These are phyloP conservation scores for Drosophila flavopinicola DNA, from an alignment of 2,888 invertebrate species.

Conservation along the genomic window DNA sequence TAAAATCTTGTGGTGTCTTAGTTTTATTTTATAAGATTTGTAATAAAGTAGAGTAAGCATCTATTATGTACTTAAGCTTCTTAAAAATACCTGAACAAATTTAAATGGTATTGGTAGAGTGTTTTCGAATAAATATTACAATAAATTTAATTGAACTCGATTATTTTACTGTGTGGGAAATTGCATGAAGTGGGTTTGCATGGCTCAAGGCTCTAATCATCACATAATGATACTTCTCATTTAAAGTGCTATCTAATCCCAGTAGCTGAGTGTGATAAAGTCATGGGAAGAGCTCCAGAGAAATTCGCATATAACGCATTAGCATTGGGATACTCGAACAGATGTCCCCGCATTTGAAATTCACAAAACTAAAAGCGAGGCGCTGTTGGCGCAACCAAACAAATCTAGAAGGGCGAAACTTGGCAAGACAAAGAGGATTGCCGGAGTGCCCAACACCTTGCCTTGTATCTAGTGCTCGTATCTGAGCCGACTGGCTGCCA, in stretches of 20 bases:
- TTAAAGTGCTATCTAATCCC: conserved; percentile 35
- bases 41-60: too few relatives aligned
- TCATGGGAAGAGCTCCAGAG: conserved; percentile 9
- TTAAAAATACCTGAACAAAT: too few relatives aligned
- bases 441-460: conserved; percentile 62
- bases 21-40: too few relatives aligned
- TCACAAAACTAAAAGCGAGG: conserved; percentile 83
- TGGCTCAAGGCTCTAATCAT: conserved; percentile 10
- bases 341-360: conserved; percentile 83
- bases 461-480: conserved; percentile 21
- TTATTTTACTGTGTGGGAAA: neutral
- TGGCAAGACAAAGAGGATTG: conserved; percentile 58
- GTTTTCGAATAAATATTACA: too few relatives aligned
- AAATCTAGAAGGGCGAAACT: conserved; percentile 42
- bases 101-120: too few relatives aligned
- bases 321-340: conserved; percentile 81
- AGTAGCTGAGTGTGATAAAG: conserved; percentile 19
- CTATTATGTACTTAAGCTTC: too few relatives aligned
- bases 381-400: conserved; percentile 30
- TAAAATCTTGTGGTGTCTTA: too few relatives aligned
- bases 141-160: too few relatives aligned
- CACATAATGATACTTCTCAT: conserved; percentile 9
- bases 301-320: conserved; percentile 67
- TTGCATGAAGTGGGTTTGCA: conserved; percentile 1
- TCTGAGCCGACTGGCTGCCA: conserved; percentile 54